Conservation (phyloP, 2,888 invertebrate species). For the Drosophila crucigera region DNA sequence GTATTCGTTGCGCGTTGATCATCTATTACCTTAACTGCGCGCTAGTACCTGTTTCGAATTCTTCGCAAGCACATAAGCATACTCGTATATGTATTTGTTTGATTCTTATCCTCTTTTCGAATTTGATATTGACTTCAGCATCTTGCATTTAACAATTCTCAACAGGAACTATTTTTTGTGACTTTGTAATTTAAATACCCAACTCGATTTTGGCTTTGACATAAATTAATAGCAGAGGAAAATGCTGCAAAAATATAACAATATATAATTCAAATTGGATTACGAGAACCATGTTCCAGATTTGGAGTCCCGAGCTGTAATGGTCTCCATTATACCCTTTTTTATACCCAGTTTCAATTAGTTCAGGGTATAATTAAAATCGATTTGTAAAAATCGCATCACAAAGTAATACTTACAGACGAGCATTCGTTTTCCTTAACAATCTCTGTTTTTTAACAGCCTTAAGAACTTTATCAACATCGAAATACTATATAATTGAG, state of each 20-base stretch:
- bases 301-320: background rate
- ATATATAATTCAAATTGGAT: background rate
- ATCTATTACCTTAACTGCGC: background rate
- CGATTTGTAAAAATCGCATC: background rate
- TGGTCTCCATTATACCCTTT: background rate
- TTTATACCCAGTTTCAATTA: background rate
- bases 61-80: background rate
- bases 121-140: background rate
- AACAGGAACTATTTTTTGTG: background rate
- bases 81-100: background rate
- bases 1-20: background rate
- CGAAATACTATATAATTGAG: background rate
- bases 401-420: background rate
- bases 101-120: background rate
- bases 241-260: background rate
- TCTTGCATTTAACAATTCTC: background rate
- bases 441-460: background rate
- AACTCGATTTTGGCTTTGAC: background rate
- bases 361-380: background rate
- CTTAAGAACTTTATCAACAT: background rate
- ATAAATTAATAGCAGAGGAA: background rate
- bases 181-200: background rate
- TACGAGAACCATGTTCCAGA: background rate
- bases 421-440: background rate
- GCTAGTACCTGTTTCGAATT: background rate